phyloP scores from a whole-genome alignment of 2,797 vertebrate species.

The Pyrocephalus nanus region DNA sequence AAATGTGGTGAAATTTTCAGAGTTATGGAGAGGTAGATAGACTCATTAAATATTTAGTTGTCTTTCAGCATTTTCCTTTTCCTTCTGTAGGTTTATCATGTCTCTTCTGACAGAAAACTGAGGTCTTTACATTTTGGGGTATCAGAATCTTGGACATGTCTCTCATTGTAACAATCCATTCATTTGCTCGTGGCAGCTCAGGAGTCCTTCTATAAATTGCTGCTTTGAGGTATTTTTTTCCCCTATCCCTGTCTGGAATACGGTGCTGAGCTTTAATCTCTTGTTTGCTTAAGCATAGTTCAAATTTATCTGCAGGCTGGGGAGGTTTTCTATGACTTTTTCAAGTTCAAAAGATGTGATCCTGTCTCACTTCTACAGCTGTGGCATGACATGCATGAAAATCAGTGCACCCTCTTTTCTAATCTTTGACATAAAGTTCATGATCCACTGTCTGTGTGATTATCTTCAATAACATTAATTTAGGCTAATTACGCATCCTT shows the following conservation, averaged over 20 bases:
- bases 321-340: not conserved
- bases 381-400: not conserved
- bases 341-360: not conserved
- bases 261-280: not conserved
- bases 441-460: not conserved
- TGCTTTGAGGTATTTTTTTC: not conserved
- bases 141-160: not conserved
- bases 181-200: not conserved
- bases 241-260: not conserved
- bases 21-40: not conserved
- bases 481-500: not conserved
- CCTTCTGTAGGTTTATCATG: not conserved
- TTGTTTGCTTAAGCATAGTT: not conserved
- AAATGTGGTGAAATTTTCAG: not conserved
- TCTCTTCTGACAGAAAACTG: not conserved
- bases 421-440: not conserved
- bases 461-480: not conserved
- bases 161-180: not conserved
- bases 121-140: not conserved
- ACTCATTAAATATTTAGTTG: not conserved
- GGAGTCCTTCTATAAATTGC: not conserved
- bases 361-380: not conserved
- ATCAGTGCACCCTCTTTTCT: not conserved
- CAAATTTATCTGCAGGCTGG: not conserved
- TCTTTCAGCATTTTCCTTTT: constrained; percentile 16